Percentiles rank a stretch among this genome's conserved stretches.
Conservation (phyloP, 2,113 vertebrate genomes). For the Capra hircus region DNA sequence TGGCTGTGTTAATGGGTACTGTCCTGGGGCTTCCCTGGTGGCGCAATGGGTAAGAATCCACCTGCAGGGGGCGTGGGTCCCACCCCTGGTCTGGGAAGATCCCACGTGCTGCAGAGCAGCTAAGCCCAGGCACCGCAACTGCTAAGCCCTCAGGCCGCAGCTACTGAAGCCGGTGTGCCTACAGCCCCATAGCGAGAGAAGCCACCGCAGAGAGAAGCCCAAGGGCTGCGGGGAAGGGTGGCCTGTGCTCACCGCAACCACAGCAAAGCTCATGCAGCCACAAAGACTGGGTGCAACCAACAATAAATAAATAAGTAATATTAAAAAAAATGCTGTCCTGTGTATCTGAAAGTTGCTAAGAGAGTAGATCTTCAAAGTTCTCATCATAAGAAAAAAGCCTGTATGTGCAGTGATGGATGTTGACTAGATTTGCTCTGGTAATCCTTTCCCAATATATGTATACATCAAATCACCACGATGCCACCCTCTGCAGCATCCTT, state of each 20-base stretch:
- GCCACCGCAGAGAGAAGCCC: rapidly evolving
- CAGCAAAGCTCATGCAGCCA: neutral
- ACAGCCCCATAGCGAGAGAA: neutral
- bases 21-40: neutral
- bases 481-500: neutral
- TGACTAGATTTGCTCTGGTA: neutral
- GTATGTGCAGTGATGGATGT: neutral
- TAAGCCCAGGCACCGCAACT: neutral
- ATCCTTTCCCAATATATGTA: neutral
- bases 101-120: neutral
- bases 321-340: neutral
- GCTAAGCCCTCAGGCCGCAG: neutral
- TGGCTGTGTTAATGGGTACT: neutral
- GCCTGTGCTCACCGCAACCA: neutral
- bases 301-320: neutral
- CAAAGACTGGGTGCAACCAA: neutral
- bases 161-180: neutral
- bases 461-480: neutral
- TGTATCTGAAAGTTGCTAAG: neutral
- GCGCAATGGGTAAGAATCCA: neutral
- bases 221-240: neutral
- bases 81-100: neutral
- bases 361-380: neutral
- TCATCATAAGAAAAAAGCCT: neutral
- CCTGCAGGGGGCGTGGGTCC: neutral